These are phyloP conservation scores for Hormaphis cornu DNA, from an alignment of 1,140 invertebrate species.

Conservation along the genomic window DNA sequence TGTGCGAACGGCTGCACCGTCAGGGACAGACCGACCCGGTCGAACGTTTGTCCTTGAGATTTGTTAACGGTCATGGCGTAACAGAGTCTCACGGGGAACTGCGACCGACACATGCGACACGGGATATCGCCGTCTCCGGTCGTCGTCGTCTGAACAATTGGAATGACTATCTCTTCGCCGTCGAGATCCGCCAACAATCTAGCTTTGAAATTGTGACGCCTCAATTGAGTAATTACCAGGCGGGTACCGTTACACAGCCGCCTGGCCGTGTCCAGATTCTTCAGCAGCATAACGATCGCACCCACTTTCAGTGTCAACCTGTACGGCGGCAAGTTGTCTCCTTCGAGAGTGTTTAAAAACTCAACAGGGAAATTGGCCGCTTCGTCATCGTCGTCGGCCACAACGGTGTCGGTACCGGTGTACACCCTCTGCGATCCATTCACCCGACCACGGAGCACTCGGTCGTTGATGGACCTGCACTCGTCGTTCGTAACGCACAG, in stretches of 20 bases:
- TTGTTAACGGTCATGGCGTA: slow-evolving; percentile 47
- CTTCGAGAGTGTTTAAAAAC: slow-evolving; percentile 38
- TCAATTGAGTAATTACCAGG: background rate
- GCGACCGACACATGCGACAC: background rate
- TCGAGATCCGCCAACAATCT: background rate
- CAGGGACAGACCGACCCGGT: slow-evolving; percentile 35
- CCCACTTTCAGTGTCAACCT: slow-evolving; percentile 41
- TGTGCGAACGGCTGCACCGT: slow-evolving; percentile 39
- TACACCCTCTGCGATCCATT: background rate
- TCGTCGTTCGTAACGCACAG: background rate
- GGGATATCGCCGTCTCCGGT: too few species aligned
- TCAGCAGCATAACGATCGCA: slow-evolving; percentile 41
- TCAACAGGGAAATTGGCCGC: slow-evolving; percentile 38
- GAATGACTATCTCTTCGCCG: too few species aligned
- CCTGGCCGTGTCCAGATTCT: slow-evolving; percentile 39
- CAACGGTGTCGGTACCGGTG: background rate
- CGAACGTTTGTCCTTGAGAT: slow-evolving; percentile 37
- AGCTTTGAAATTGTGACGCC: background rate
- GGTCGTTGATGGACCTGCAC: background rate
- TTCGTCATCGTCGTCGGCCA: background rate
- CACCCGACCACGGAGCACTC: background rate
- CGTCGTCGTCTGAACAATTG: too few species aligned
- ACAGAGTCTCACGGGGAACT: slow-evolving; percentile 42
- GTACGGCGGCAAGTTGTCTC: slow-evolving; percentile 37
- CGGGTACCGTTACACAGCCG: slow-evolving; percentile 41